Percentiles rank a stretch among this genome's conserved stretches.
Conservation (phyloP, 2,888 invertebrate species). For the Acronicta leporina region DNA sequence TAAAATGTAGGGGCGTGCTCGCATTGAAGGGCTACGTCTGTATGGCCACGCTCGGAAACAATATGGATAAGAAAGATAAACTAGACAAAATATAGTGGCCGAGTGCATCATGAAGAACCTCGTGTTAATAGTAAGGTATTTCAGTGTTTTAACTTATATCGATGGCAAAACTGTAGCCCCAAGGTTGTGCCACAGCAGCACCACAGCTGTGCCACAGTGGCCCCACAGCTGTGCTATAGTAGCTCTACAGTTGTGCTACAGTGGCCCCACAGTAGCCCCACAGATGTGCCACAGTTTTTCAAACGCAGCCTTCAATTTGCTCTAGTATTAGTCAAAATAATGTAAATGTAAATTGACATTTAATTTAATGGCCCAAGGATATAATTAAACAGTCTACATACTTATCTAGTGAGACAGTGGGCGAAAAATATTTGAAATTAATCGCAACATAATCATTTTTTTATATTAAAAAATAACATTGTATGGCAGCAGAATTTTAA, state of each 20-base stretch:
- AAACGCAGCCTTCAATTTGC: not conserved
- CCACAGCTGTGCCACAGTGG: not conserved
- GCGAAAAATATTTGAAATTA: too few relatives aligned
- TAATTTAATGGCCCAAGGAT: too few relatives aligned
- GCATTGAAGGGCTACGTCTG: conserved; percentile 96
- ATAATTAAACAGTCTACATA: too few relatives aligned
- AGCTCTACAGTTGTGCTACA: too few relatives aligned
- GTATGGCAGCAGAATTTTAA: too few relatives aligned
- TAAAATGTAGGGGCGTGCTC: conserved; percentile 97
- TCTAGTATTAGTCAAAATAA: too few relatives aligned
- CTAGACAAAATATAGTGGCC: conserved; percentile 15
- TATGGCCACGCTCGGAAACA: conserved; percentile 76
- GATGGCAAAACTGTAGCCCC: not conserved
- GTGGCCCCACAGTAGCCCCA: too few relatives aligned
- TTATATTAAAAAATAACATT: too few relatives aligned
- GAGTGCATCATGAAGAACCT: conserved; percentile 14
- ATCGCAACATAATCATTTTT: too few relatives aligned
- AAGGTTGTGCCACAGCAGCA: not conserved
- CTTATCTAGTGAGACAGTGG: too few relatives aligned
- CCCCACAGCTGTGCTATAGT: too few relatives aligned
- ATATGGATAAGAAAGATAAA: conserved; percentile 36
- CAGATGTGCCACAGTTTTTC: not conserved
- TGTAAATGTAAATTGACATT: too few relatives aligned
- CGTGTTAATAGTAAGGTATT: conserved; percentile 43
- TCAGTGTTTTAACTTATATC: conserved; percentile 34